These are phyloP conservation scores for Cherax quadricarinatus DNA, from an alignment of 1,140 invertebrate species.

Conservation along the genomic window DNA sequence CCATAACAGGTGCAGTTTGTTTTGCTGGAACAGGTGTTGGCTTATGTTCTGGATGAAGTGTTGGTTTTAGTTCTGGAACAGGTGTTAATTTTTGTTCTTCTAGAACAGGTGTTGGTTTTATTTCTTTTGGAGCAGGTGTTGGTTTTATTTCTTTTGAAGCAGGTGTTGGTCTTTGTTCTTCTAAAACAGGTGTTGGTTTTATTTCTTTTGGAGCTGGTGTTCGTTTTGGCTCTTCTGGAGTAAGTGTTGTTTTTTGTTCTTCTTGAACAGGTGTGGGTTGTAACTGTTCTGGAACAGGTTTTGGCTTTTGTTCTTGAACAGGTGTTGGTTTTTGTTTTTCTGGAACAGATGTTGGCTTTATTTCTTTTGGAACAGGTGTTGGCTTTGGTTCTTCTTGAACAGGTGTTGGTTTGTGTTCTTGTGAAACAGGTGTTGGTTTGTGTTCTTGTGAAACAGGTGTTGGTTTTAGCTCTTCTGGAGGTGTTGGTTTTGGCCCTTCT, in stretches of 20 bases:
- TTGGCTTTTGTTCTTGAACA: not conserved
- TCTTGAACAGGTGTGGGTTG: slow-evolving; percentile 7
- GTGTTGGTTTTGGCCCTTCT: slow-evolving; percentile 6
- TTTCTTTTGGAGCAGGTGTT: slow-evolving; percentile 23
- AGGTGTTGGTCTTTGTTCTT: too few relatives aligned
- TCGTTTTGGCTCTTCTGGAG: not conserved
- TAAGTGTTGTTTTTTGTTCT: not conserved
- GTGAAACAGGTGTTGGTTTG: not conserved
- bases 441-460: not conserved
- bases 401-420: slow-evolving; percentile 13
- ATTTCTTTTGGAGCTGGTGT: slow-evolving; percentile 11
- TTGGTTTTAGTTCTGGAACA: slow-evolving; percentile 6
- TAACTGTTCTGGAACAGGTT: slow-evolving; percentile 21
- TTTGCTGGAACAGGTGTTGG: not conserved
- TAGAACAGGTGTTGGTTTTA: slow-evolving; percentile 18
- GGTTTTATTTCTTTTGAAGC: not conserved
- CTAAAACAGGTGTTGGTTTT: too few relatives aligned
- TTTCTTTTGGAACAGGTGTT: slow-evolving; percentile 16
- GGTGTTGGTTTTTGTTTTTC: slow-evolving; percentile 36
- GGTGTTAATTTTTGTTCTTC: slow-evolving; percentile 22
- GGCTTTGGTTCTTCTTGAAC: not conserved
- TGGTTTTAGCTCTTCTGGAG: not conserved
- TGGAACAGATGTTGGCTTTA: slow-evolving; percentile 25
- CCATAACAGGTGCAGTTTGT: slow-evolving; percentile 22
- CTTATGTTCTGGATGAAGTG: not conserved